Percentiles rank a stretch among this genome's conserved stretches.
phyloP scores from a whole-genome alignment of 2,888 invertebrate genomes.

The Campopleginae sp. region DNA sequence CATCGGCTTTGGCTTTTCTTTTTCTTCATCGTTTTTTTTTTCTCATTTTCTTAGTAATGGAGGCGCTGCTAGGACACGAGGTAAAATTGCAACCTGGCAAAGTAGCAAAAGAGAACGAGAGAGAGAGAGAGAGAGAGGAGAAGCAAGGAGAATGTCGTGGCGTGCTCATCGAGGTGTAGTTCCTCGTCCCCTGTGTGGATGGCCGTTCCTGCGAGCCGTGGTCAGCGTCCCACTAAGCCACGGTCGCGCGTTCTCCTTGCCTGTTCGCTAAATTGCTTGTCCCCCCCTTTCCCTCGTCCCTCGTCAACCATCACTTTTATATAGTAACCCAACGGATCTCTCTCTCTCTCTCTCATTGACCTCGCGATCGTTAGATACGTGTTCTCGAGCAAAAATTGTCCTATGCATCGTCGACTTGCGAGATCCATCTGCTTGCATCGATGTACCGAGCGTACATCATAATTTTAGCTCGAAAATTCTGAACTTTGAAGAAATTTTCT shows the following conservation, averaged over 20 bases:
- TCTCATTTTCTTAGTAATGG: conserved; percentile 68
- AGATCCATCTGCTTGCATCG: not conserved
- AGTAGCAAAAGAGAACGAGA: conserved; percentile 66
- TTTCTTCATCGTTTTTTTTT: conserved; percentile 37
- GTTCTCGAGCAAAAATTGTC: conserved; percentile 20
- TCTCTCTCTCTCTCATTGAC: not conserved
- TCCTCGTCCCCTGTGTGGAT: conserved; percentile 82
- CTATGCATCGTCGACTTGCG: conserved; percentile 4
- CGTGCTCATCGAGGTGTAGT: conserved; percentile 84
- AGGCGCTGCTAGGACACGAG: conserved; percentile 61
- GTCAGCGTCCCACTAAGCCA: conserved; percentile 84
- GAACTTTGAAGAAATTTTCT: not conserved
- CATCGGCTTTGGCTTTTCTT: conserved; percentile 77
- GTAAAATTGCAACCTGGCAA: conserved; percentile 55
- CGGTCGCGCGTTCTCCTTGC: conserved; percentile 78
- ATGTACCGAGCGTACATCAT: not conserved
- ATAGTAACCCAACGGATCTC: conserved; percentile 22
- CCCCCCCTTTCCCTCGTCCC: conserved; percentile 23
- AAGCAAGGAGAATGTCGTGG: conserved; percentile 81
- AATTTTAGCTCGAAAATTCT: not conserved
- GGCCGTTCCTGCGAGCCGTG: conserved; percentile 79
- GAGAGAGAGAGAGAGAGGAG: conserved; percentile 66
- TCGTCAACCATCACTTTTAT: conserved; percentile 27
- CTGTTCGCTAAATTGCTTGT: conserved; percentile 69
- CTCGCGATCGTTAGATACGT: conserved; percentile 32